Evolutionary conservation across 1,140 invertebrate genomes (phyloP).

Genomic region (Acarapis woodi): DNA sequence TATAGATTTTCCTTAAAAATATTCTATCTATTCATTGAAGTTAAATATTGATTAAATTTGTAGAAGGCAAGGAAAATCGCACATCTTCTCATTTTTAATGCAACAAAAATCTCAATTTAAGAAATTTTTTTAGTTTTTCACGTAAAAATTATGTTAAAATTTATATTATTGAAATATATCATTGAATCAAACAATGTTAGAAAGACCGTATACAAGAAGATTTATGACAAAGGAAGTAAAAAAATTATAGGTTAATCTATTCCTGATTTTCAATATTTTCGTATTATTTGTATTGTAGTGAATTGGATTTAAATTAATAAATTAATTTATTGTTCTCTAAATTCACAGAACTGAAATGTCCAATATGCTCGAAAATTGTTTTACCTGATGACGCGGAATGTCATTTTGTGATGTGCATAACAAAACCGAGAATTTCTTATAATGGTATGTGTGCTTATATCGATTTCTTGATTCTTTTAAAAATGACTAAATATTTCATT

Average conservation of each 20-base stretch:
- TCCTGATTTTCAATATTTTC: not conserved
- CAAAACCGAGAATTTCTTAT: constrained; percentile 86
- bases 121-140: no score
- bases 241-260: constrained; percentile 1
- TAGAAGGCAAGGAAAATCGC: no score
- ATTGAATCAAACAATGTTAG: no score
- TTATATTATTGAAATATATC: no score
- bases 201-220: no score
- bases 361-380: constrained; percentile 90
- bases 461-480: constrained; percentile 4
- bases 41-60: no score
- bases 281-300: not conserved
- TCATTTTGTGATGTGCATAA: constrained; percentile 95
- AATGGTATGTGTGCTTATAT: constrained; percentile 41
- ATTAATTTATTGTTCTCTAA: constrained; percentile 16
- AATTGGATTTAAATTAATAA: constrained; percentile 1
- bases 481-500: not conserved
- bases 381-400: constrained; percentile 90
- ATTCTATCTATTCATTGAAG: no score
- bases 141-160: no score
- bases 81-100: no score
- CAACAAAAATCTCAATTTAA: no score
- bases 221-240: not conserved
- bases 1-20: no score
- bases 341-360: constrained; percentile 91